These are phyloP conservation scores for Cyprichromis sp. DNA, from an alignment of 2,113 vertebrate species.

Conservation along the genomic window DNA sequence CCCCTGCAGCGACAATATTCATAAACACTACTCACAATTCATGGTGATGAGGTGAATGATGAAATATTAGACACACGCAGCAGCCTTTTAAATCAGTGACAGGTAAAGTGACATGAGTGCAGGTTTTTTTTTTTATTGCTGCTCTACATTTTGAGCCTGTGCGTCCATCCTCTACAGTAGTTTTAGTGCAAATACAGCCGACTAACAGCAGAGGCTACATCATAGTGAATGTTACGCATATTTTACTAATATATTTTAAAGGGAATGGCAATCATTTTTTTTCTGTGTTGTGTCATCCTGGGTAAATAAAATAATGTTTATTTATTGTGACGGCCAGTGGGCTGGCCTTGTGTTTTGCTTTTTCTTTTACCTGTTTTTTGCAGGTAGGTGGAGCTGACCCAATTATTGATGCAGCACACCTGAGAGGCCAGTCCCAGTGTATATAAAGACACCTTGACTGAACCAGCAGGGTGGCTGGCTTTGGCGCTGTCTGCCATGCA, in stretches of 20 bases:
- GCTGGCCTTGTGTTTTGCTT: too few relatives aligned
- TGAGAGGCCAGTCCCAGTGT: too few relatives aligned
- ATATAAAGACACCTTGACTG: too few relatives aligned
- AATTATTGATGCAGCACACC: too few relatives aligned
- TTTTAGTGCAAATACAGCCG: neutral
- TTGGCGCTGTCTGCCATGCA: too few relatives aligned
- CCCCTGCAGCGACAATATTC: neutral
- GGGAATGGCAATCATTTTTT: neutral
- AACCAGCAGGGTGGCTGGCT: too few relatives aligned
- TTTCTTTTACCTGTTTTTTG: too few relatives aligned
- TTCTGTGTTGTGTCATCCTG: neutral
- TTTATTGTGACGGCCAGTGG: neutral
- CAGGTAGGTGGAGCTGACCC: too few relatives aligned
- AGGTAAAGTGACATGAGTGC: neutral
- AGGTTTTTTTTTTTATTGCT: neutral
- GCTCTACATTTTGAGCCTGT: neutral
- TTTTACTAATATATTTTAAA: neutral
- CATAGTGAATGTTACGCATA: neutral
- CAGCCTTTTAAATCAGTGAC: constrained; percentile 30
- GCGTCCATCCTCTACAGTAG: constrained; percentile 6
- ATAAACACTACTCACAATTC: neutral
- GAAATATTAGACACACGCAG: constrained; percentile 59
- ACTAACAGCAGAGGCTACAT: neutral
- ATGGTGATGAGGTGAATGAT: constrained; percentile 40
- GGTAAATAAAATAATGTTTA: neutral